Conservation (phyloP, 2,113 vertebrate species). For the Argyrosomus japonicus region DNA sequence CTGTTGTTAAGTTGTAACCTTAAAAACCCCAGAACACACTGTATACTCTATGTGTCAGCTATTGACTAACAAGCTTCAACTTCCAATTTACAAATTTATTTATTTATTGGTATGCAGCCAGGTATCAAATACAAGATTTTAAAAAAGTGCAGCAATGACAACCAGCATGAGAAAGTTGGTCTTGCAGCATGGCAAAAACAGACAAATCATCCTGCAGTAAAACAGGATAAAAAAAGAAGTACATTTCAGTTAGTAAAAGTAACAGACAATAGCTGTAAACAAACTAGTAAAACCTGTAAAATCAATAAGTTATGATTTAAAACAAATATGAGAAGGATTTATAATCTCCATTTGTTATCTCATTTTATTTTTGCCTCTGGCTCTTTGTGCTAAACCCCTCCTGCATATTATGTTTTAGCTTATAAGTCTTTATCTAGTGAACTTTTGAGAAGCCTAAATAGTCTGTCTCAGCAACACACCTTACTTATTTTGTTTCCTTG, state of each 20-base stretch:
- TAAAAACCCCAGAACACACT: not conserved
- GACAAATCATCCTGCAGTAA: not conserved
- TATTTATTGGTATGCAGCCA: not conserved
- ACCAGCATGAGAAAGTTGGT: not conserved
- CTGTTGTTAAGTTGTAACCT: not conserved
- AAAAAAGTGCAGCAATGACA: not conserved
- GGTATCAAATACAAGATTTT: no score
- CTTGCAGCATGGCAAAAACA: not conserved
- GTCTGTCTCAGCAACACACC: not conserved
- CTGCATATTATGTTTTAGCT: no score
- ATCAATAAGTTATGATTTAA: not conserved
- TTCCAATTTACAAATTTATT: not conserved
- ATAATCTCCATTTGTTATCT: no score
- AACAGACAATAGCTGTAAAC: not conserved
- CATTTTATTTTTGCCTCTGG: no score
- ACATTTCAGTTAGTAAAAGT: not conserved
- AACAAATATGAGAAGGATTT: not conserved
- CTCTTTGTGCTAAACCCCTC: no score
- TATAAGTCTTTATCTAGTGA: not conserved
- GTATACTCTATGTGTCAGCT: not conserved
- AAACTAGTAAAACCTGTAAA: not conserved
- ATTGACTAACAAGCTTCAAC: not conserved
- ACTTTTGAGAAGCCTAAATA: no score
- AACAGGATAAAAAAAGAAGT: not conserved
- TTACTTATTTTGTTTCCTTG: not conserved